Conservation (phyloP, 2,113 vertebrate genomes). For the Megaceryle maxima region DNA sequence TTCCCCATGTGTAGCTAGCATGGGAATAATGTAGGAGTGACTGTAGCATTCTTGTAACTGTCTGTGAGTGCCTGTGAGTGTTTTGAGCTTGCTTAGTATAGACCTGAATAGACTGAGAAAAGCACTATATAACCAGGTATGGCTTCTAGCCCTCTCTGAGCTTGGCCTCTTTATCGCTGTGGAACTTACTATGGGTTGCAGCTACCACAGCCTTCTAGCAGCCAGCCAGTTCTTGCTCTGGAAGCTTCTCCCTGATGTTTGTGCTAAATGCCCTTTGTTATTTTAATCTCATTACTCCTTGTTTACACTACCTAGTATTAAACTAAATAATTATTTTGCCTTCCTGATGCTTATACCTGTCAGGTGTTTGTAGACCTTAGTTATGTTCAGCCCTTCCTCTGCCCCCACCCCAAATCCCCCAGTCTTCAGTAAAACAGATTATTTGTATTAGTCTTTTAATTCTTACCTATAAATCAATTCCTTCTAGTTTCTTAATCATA, state of each 20-base stretch:
- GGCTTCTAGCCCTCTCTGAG: not conserved
- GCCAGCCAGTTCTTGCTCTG: not conserved
- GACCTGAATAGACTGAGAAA: not conserved
- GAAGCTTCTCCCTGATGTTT: not conserved
- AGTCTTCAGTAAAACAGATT: not conserved
- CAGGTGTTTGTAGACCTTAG: not conserved
- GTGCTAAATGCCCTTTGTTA: not conserved
- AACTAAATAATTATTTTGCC: not conserved
- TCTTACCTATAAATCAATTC: not conserved
- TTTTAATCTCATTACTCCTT: not conserved
- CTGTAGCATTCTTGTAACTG: not conserved
- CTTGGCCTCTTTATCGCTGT: not conserved
- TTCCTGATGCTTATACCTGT: not conserved
- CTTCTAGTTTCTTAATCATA: not conserved
- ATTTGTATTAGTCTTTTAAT: not conserved
- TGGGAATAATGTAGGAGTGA: not conserved
- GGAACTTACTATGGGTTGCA: not conserved
- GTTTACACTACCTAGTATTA: not conserved
- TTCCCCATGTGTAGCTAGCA: not conserved
- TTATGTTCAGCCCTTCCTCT: not conserved
- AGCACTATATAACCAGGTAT: not conserved
- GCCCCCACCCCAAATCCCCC: too few relatives aligned
- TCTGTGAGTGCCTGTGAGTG: accelerated
- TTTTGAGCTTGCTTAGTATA: not conserved
- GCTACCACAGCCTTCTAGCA: not conserved